Evolutionary conservation across 2,113 vertebrate species (phyloP).

Genomic region (Nipponia nippon): DNA sequence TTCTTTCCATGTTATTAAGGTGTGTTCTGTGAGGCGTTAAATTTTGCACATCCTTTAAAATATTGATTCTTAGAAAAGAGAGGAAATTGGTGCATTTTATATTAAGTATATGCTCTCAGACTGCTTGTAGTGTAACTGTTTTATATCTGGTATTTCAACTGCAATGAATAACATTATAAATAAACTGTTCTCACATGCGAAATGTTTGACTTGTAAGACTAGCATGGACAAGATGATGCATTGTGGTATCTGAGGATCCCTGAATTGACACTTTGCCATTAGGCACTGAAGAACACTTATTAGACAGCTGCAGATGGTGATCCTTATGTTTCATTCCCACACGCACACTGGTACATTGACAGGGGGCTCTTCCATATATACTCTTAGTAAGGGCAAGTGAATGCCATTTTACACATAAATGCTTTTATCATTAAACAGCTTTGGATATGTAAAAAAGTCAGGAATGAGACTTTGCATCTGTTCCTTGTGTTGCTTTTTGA

Average conservation of each 20-base stretch:
- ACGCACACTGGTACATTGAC: background rate
- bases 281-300: slow-evolving; percentile 1
- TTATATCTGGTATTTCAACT: background rate
- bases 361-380: slow-evolving; percentile 17
- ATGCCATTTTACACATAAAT: slow-evolving; percentile 43
- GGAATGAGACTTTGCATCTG: slow-evolving; percentile 14
- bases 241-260: slow-evolving; percentile 26
- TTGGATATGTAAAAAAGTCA: background rate
- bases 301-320: slow-evolving; percentile 36
- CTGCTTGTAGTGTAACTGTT: background rate
- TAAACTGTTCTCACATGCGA: slow-evolving; percentile 5
- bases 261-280: slow-evolving; percentile 16
- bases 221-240: slow-evolving; percentile 23
- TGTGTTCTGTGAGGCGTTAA: background rate
- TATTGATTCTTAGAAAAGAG: background rate
- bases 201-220: slow-evolving; percentile 16
- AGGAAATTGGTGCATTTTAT: background rate
- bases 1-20: background rate
- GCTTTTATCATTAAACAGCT: slow-evolving; percentile 28
- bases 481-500: slow-evolving; percentile 2
- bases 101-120: background rate
- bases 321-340: slow-evolving; percentile 54
- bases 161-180: slow-evolving; percentile 14
- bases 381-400: slow-evolving; percentile 43
- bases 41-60: background rate